Evolutionary conservation across 2,113 vertebrate genomes (phyloP), one percentile per base, ranked within the genome.

Genomic region (Calidris pugnax): DNA sequence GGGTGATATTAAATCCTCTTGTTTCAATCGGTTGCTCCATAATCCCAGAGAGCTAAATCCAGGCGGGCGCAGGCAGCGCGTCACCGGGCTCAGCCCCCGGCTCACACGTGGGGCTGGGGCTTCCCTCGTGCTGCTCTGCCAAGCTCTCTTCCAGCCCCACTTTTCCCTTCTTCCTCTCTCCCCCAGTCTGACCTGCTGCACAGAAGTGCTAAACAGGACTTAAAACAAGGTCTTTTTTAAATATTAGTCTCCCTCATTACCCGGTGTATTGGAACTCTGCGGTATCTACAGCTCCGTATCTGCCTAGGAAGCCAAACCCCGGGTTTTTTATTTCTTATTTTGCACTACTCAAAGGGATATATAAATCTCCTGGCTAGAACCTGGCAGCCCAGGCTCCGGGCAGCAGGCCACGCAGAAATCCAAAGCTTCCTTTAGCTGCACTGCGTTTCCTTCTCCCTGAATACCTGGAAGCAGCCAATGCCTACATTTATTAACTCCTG

Each of bases 391-490:
- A 55, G 67, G 93, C 86, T 96, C 92, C 60, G 92, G 93, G 95
- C 92, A 94, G 76, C 48, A 48, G 90, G 95, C 90, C 93, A 96
- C 71, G 6, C 32, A 67, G 81, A 96, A 96, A 97, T 74, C 79
- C 87, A 96, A 94, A 85, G 95, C 83, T 95, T 95, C 92, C 91
- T 92, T 82, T 51, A 93, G 86, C 95, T 82, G 86, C 66, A 71
- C 92, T 14, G 3, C 1, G 9, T 60, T 85, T 94, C 93, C 77
- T 87, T 91, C 94, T 67, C 60, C 84, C 64, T 95, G 73, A 96
- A 96, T 67, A 92, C 71, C 92, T 66, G 72, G 84, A 96, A 95
- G 94, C n/a, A 87, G 73, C 75, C 68, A 93, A 43, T 79, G 53
- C 80, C 90, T 69, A 24, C 82, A 37, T 91, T 94, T 91, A 86